phyloP scores from a whole-genome alignment of 1,140 invertebrate genomes.

The Meteorus sp. region DNA sequence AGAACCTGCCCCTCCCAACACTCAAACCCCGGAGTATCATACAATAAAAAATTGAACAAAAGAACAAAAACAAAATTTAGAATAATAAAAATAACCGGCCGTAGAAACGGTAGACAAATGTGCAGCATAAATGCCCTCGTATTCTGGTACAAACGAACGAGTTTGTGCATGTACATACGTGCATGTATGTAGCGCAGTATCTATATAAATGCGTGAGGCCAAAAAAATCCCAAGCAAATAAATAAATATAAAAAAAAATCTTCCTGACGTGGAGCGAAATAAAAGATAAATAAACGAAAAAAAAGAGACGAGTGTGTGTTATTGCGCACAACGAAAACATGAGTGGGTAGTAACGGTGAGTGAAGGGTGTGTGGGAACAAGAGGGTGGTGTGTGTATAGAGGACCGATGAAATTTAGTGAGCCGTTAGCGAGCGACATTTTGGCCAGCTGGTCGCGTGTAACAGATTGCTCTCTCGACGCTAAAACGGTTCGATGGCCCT shows the following conservation, averaged over 20 bases:
- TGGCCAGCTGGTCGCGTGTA: constrained; percentile 38
- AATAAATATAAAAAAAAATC: constrained; percentile 23
- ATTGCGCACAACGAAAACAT: too few species aligned
- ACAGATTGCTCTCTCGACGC: constrained; percentile 34
- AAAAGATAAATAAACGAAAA: constrained; percentile 32
- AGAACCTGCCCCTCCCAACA: too few species aligned
- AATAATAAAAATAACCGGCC: constrained; percentile 10
- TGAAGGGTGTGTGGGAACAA: too few species aligned
- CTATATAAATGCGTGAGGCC: too few species aligned
- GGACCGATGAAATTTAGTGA: constrained; percentile 43
- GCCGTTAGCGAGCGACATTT: constrained; percentile 40
- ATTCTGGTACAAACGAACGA: neutral
- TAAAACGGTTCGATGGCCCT: constrained; percentile 23
- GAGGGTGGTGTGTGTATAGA: neutral
- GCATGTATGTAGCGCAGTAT: too few species aligned
- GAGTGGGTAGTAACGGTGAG: too few species aligned
- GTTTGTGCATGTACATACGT: neutral
- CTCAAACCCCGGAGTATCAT: too few species aligned
- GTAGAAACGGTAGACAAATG: constrained; percentile 17
- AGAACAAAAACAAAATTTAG: too few species aligned
- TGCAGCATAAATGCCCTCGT: constrained; percentile 20
- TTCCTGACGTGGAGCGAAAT: constrained; percentile 33
- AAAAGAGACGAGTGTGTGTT: neutral
- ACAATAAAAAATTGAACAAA: too few species aligned
- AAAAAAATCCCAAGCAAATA: constrained; percentile 3